phyloP scores from a whole-genome alignment of 2,888 invertebrate genomes.

The Cerceris ruficornis region DNA sequence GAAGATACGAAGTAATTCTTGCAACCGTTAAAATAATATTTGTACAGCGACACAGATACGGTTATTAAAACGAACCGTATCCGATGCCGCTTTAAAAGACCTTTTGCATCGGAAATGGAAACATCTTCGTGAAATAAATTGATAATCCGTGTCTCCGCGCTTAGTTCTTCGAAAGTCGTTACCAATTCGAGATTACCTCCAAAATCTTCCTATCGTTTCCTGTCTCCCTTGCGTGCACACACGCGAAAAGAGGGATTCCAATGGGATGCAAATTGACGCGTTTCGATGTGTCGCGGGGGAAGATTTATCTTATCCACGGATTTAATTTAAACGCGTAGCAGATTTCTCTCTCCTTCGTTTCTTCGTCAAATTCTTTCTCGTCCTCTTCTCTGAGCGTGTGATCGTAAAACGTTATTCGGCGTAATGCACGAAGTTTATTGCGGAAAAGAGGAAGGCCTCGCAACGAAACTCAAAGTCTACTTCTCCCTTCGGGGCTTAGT shows the following conservation, averaged over 20 bases:
- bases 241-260: background rate
- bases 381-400: no score
- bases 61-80: no score
- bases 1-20: no score
- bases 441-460: background rate
- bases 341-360: no score
- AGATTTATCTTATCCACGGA: background rate
- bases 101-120: no score
- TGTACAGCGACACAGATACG: no score
- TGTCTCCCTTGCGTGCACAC: background rate
- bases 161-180: background rate
- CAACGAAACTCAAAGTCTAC: background rate
- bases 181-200: background rate
- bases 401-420: background rate
- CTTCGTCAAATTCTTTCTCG: background rate
- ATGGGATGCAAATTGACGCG: conserved; percentile 1
- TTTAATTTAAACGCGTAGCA: conserved; percentile 3
- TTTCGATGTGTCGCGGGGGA: background rate
- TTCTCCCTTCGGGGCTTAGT: background rate
- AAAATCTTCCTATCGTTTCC: background rate
- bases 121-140: no score
- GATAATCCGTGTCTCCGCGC: no score
- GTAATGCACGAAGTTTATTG: conserved; percentile 19
- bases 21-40: no score
- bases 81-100: no score